A percentile compares a stretch with the other conserved stretches of the same genome.
Evolutionary conservation across 2,113 vertebrate genomes (phyloP).

Genomic region (Scartelaos histophorus): DNA sequence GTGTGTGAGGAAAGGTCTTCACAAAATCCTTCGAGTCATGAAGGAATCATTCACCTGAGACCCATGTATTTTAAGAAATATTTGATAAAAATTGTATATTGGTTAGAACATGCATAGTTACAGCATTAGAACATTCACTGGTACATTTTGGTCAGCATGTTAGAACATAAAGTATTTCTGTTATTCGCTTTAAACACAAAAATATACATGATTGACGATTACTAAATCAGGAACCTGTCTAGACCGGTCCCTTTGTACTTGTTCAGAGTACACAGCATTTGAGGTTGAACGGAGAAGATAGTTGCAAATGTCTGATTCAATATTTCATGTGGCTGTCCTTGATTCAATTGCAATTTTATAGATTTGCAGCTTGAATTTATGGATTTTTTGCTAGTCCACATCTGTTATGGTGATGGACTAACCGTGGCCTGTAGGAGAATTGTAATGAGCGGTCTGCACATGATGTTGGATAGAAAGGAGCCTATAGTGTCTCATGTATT

Average conservation of each 20-base stretch:
- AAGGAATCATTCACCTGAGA: too few species aligned
- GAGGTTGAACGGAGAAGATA: not conserved
- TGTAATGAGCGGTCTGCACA: not conserved
- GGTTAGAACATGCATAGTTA: not conserved
- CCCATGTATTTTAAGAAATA: not conserved
- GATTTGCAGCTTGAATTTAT: not conserved
- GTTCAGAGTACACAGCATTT: not conserved
- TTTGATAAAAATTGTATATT: not conserved
- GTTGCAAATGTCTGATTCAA: not conserved
- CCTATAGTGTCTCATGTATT: not conserved
- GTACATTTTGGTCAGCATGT: not conserved
- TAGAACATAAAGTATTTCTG: not conserved
- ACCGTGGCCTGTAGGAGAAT: not conserved
- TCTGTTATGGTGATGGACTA: not conserved
- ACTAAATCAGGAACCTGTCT: not conserved
- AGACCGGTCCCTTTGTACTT: not conserved
- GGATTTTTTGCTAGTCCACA: not conserved
- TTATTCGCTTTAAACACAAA: not conserved
- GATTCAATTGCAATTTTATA: not conserved
- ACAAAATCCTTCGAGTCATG: too few species aligned
- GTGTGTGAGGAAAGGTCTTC: too few species aligned
- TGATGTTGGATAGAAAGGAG: not conserved
- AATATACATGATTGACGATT: not conserved
- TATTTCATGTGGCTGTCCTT: not conserved
- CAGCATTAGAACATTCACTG: not conserved